phyloP scores from a whole-genome alignment of 2,888 invertebrate genomes.

The Exocentrus adspersus region DNA sequence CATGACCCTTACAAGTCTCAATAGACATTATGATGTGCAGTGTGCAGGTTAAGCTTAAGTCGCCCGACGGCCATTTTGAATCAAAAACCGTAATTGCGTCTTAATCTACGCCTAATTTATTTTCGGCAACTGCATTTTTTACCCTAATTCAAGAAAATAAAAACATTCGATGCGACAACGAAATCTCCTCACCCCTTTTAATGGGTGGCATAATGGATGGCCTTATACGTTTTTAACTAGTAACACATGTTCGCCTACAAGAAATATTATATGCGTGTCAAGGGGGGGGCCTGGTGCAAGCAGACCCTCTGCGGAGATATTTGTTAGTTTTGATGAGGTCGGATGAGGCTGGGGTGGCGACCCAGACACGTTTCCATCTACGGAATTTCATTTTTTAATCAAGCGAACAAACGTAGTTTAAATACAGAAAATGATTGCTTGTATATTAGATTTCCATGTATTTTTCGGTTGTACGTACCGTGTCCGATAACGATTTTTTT shows the following conservation, averaged over 20 bases:
- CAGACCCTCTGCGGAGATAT: neutral
- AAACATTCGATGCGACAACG: conserved; percentile 23
- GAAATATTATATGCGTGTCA: neutral
- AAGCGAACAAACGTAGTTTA: too few relatives aligned
- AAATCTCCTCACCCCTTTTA: conserved; percentile 43
- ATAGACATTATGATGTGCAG: too few relatives aligned
- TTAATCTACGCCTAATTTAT: too few relatives aligned
- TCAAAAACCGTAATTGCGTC: too few relatives aligned
- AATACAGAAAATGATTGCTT: too few relatives aligned
- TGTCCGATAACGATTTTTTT: too few relatives aligned
- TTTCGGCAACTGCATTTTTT: conserved; percentile 5
- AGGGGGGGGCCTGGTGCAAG: neutral
- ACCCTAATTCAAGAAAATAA: conserved; percentile 1
- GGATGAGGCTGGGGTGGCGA: neutral
- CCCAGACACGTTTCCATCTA: neutral
- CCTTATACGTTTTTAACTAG: conserved; percentile 55
- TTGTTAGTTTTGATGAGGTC: neutral
- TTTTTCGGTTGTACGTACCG: too few relatives aligned
- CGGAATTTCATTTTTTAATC: too few relatives aligned
- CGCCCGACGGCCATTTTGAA: too few relatives aligned
- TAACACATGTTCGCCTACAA: conserved; percentile 53
- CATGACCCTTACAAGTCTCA: neutral
- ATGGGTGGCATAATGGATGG: conserved; percentile 50
- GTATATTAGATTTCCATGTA: too few relatives aligned
- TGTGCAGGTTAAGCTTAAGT: too few relatives aligned